These are phyloP conservation scores for Stomorhina lunata DNA, from an alignment of 2,888 invertebrate species.

Conservation along the genomic window DNA sequence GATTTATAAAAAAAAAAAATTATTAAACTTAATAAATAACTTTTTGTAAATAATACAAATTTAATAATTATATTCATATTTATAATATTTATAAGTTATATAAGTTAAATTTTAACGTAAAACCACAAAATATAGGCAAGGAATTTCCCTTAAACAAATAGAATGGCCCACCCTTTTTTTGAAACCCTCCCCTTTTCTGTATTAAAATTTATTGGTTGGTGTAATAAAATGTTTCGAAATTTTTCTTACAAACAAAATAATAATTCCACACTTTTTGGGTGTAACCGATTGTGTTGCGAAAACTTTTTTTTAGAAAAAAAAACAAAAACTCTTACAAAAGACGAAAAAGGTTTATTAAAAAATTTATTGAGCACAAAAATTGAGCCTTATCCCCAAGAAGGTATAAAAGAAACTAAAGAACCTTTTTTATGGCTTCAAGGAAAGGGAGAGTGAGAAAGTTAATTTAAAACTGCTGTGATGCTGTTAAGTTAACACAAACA, in stretches of 20 bases:
- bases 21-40: conserved; percentile 20
- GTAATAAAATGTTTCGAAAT: conserved; percentile 64
- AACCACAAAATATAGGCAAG: conserved; percentile 15
- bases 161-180: background rate
- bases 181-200: background rate
- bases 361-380: conserved; percentile 41
- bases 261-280: conserved; percentile 73
- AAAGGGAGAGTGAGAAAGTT: too few relatives aligned
- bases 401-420: background rate
- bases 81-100: conserved; percentile 36
- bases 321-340: conserved; percentile 26
- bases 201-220: conserved; percentile 69
- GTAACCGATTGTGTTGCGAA: conserved; percentile 75
- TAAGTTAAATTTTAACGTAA: conserved; percentile 28
- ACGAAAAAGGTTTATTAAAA: conserved; percentile 9
- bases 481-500: too few relatives aligned
- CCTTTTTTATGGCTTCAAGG: background rate
- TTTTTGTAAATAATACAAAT: conserved; percentile 59
- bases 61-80: background rate
- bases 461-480: too few relatives aligned
- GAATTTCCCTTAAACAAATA: background rate
- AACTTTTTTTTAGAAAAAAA: background rate
- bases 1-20: conserved; percentile 23
- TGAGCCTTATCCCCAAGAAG: background rate
- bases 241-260: conserved; percentile 20